Evolutionary conservation across 2,888 invertebrate genomes (phyloP).

Genomic region (Rhamnusium bicolor): DNA sequence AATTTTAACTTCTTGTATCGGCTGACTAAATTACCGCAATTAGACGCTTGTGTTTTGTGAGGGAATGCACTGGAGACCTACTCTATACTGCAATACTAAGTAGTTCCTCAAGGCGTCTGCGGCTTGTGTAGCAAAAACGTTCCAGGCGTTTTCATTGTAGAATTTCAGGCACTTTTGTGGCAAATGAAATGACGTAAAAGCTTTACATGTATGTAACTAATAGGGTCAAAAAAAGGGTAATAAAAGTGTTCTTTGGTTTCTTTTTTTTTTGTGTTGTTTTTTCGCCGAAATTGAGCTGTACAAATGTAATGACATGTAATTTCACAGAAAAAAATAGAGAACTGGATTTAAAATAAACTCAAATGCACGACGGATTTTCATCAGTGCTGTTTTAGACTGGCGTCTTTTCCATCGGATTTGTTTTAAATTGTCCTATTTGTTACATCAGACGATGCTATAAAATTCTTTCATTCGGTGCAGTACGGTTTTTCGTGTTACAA

Average conservation of each 20-base stretch:
- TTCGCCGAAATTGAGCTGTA: neutral
- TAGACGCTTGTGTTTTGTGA: neutral
- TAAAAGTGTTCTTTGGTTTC: neutral
- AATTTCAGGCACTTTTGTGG: slow-evolving; percentile 5
- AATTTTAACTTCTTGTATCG: slow-evolving; percentile 10
- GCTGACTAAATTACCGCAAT: slow-evolving; percentile 8
- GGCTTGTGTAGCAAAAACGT: neutral
- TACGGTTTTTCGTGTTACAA: too few species aligned
- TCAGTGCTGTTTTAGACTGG: neutral
- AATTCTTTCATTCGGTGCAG: neutral
- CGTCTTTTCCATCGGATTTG: neutral
- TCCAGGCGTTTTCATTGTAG: neutral
- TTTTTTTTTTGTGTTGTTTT: neutral
- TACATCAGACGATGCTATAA: neutral
- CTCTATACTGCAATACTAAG: neutral
- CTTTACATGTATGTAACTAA: neutral
- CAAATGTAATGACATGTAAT: neutral
- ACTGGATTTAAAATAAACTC: neutral
- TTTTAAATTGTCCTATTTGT: neutral
- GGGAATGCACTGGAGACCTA: neutral
- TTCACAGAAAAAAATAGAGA: neutral
- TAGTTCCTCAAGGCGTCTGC: neutral
- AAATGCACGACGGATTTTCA: slow-evolving; percentile 9
- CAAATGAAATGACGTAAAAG: neutral
- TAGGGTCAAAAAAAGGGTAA: neutral